Percentiles rank a stretch among this genome's conserved stretches.
Evolutionary conservation across 30 jellyfish, hydroid and myxozoan species (phyloP).

Genomic region (Phacellophora camtschatica): DNA sequence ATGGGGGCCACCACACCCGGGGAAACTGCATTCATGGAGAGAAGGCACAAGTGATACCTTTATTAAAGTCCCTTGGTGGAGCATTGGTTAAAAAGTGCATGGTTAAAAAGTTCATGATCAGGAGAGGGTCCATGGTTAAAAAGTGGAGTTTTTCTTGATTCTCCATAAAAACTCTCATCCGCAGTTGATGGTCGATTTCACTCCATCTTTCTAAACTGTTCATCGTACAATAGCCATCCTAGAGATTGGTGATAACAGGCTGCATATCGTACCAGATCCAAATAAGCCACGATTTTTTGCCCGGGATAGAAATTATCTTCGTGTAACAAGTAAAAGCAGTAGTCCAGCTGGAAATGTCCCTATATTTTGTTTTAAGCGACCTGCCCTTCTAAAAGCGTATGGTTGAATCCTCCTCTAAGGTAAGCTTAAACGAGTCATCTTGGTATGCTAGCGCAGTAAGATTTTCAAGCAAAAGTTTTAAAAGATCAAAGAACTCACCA

Average conservation of each 20-base stretch:
- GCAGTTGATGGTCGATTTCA: neutral
- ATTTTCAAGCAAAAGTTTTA: neutral
- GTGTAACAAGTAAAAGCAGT: constrained; percentile 2
- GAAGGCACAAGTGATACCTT: neutral
- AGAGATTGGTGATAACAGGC: neutral
- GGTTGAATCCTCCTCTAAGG: neutral
- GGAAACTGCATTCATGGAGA: neutral
- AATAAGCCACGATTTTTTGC: constrained; percentile 2
- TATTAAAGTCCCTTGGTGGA: neutral
- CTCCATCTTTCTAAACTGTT: neutral
- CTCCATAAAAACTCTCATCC: neutral
- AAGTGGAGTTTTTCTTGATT: neutral
- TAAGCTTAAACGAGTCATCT: neutral
- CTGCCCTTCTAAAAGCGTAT: neutral
- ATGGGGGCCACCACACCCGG: neutral
- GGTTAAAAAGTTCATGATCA: too few relatives aligned
- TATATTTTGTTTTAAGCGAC: neutral
- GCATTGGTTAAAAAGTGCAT: too few relatives aligned
- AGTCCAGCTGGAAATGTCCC: constrained; percentile 1
- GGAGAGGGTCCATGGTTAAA: neutral
- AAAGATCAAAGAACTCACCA: neutral
- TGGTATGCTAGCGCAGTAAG: neutral
- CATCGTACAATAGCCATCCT: constrained; percentile 5
- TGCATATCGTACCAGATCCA: constrained; percentile 3
- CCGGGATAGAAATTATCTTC: too few relatives aligned